These are phyloP conservation scores for Sylvietta virens DNA, from an alignment of 2,113 vertebrate species.

Conservation along the genomic window DNA sequence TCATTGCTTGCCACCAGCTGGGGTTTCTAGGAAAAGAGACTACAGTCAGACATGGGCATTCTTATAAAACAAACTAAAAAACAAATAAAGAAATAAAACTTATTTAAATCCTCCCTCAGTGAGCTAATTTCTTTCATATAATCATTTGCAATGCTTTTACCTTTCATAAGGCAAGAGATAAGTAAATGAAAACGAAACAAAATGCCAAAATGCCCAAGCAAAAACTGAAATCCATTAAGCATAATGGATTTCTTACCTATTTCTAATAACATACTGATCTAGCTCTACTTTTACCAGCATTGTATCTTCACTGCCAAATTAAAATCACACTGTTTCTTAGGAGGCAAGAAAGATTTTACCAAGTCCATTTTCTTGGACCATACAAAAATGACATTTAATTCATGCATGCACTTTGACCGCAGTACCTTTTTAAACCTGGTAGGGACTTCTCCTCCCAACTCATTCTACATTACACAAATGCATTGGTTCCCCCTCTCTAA, in stretches of 20 bases:
- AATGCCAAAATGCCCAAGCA: neutral
- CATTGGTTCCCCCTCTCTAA: neutral
- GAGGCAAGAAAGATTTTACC: neutral
- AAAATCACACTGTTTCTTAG: neutral
- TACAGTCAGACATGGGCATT: neutral
- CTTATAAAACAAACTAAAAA: neutral
- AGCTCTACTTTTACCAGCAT: neutral
- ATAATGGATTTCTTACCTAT: neutral
- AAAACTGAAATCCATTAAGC: neutral
- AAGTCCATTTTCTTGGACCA: neutral
- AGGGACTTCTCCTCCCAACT: neutral
- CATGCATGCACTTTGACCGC: neutral
- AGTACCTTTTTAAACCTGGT: neutral
- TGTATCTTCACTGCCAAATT: neutral
- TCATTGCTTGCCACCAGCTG: constrained; percentile 88
- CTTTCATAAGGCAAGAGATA: neutral
- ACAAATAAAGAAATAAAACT: neutral
- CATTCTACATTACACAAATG: neutral
- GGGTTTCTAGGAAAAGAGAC: constrained; percentile 83
- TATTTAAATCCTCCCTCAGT: neutral
- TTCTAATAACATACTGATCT: neutral
- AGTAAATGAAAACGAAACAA: neutral
- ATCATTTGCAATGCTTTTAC: neutral
- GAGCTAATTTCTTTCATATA: neutral
- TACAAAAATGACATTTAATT: neutral